phyloP scores from a whole-genome alignment of 2,888 invertebrate genomes.

The Rhagophthalmus giganteus region DNA sequence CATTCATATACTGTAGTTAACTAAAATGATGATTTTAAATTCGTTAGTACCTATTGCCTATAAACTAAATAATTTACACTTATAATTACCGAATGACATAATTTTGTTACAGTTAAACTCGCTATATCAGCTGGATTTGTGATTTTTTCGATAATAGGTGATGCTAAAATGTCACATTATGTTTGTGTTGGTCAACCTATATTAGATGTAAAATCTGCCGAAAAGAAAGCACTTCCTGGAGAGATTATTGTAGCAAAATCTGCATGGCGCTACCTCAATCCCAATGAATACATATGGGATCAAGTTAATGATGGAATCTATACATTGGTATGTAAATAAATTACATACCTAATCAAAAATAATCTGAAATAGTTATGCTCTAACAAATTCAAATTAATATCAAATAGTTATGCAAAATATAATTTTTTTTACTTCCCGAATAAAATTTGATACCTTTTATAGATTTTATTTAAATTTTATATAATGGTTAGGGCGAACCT shows the following conservation, averaged over 20 bases:
- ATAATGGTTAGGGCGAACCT: no score
- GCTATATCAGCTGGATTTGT: slow-evolving; percentile 65
- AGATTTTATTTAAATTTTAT: no score
- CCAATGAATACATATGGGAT: slow-evolving; percentile 63
- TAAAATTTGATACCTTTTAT: no score
- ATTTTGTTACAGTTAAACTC: slow-evolving; percentile 60
- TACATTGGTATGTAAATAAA: slow-evolving; percentile 51
- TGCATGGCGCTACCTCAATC: slow-evolving; percentile 64
- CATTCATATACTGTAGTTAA: no score
- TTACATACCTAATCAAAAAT: neutral
- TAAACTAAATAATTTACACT: no score
- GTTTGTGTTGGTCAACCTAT: slow-evolving; percentile 66
- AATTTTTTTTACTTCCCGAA: no score
- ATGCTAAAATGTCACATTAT: slow-evolving; percentile 59
- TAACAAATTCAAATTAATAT: no score
- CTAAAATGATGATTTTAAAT: no score
- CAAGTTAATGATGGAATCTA: slow-evolving; percentile 60
- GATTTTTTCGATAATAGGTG: slow-evolving; percentile 63
- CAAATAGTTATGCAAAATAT: no score
- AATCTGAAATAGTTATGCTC: neutral
- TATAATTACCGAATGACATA: no score
- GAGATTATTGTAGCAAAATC: slow-evolving; percentile 64
- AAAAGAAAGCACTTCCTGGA: slow-evolving; percentile 60
- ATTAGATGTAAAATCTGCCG: slow-evolving; percentile 62
- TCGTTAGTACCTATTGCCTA: no score